Evolutionary conservation across 2,888 invertebrate species (phyloP), one percentile per base, ranked within the genome.

Genomic region (Andrena bucephala): DNA sequence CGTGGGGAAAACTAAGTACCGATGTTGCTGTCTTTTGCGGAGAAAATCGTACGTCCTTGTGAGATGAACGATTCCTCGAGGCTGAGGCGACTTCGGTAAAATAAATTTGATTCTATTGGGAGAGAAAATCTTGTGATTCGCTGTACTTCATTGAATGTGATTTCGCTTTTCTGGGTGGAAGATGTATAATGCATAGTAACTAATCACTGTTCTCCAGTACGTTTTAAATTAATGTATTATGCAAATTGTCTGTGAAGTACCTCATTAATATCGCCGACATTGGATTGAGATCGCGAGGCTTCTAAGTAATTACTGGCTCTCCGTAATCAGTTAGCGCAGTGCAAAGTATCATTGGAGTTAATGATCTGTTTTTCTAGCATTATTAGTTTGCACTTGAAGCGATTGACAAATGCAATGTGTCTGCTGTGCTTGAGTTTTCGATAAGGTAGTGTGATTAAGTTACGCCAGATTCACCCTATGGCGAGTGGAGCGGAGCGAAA

Each of bases 231-330:
- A 70, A 70, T 36, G 42, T 27, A 59, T 10, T 59, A 70, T 42
- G 13, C n/a, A 42, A 59, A 70, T 70, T 42, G 57, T 70, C 59
- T 27, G n/a, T n/a, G 24, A 42, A 29, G 69, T 59, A 36, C 69
- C 27, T 57, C 57, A 57, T 70, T 29, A 42, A 83, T 68, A 77
- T 78, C 74, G 75, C 42, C 66, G 24, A 24, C 31, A 65, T 31
- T 66, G 27, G 66, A 36, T 27, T 42, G 36, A 29, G 24, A 57
- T 57, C 42, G 54, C 36, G 54, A 33, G 31, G 20, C 36, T 69
- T 59, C 69, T 36, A n/a, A 59, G 59, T 42, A 70, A 70, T 70
- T 70, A 70, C 42, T 59, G 27, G 29, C 8, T 33, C 27, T 59
- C 27, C 7, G 13, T 42, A 42, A 24, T 59, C 13, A 42, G 36